Evolutionary conservation across 2,888 invertebrate genomes (phyloP).

Genomic region (Oeneis ivallda): DNA sequence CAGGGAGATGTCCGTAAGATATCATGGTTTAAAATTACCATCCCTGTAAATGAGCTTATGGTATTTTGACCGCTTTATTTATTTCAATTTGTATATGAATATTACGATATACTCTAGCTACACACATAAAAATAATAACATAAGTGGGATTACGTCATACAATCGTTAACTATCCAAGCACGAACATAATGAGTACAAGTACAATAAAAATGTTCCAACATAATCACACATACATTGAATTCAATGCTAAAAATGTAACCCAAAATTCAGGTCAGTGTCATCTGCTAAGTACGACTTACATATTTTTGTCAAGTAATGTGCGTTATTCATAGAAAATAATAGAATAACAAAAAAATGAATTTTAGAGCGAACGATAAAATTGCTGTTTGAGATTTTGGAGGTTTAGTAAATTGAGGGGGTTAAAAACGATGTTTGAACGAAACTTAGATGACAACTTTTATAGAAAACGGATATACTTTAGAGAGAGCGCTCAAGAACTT

Average conservation of each 20-base stretch:
- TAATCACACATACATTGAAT: not conserved
- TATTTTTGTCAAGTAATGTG: constrained; percentile 2
- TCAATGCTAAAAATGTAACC: constrained; percentile 10
- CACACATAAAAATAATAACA: too few species aligned
- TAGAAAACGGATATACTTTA: too few species aligned
- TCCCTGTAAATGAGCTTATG: too few species aligned
- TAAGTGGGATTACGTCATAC: too few species aligned
- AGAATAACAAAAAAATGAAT: not conserved
- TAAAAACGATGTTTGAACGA: too few species aligned
- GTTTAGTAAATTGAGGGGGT: too few species aligned
- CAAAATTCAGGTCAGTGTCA: constrained; percentile 23
- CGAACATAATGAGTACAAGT: not conserved
- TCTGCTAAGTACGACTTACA: constrained; percentile 1
- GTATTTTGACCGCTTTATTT: too few species aligned
- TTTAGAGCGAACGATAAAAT: constrained; percentile 2
- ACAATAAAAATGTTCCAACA: not conserved
- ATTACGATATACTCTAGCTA: too few species aligned
- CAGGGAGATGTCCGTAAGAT: not conserved
- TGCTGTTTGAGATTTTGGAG: not conserved
- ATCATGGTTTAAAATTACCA: not conserved
- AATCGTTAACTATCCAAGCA: not conserved
- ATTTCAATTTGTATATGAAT: too few species aligned
- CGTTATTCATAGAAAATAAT: constrained; percentile 13
- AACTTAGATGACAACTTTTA: too few species aligned
- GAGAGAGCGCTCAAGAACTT: too few species aligned